Conservation (phyloP, 2,888 invertebrate genomes). For the Busseola fusca region DNA sequence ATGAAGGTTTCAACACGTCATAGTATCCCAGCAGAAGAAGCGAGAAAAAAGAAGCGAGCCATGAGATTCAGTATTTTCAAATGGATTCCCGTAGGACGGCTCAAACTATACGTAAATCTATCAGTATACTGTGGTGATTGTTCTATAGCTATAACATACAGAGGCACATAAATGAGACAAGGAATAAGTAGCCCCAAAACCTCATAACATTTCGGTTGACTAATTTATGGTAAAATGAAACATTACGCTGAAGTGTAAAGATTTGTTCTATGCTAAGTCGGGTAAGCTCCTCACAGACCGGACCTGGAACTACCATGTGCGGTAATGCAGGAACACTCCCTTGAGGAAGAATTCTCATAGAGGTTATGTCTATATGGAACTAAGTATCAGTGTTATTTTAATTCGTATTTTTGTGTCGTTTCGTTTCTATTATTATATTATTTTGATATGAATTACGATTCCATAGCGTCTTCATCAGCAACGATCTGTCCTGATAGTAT, state of each 20-base stretch:
- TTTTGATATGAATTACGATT: neutral
- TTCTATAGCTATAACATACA: constrained; percentile 90
- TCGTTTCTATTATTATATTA: too few species aligned
- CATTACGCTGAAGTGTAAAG: constrained; percentile 37
- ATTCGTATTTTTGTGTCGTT: too few species aligned
- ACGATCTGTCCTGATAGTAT: neutral
- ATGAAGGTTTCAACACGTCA: too few species aligned
- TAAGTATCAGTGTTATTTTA: constrained; percentile 85
- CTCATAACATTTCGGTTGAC: constrained; percentile 39
- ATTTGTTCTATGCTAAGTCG: too few species aligned
- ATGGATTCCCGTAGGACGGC: constrained; percentile 88
- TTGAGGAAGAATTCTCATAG: constrained; percentile 90
- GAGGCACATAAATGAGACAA: constrained; percentile 92
- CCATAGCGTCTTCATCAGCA: neutral
- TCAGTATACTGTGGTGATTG: constrained; percentile 91
- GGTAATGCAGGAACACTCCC: constrained; percentile 93
- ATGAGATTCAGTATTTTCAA: constrained; percentile 78
- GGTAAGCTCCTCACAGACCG: constrained; percentile 92
- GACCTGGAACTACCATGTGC: constrained; percentile 94
- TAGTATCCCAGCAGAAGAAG: too few species aligned
- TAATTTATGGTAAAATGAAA: constrained; percentile 45
- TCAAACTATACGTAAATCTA: constrained; percentile 82
- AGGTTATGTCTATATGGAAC: constrained; percentile 90
- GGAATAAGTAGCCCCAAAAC: constrained; percentile 92
- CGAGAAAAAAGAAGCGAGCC: constrained; percentile 90